Conservation (phyloP, 1,140 invertebrate species). For the Notospermus geniculatus region DNA sequence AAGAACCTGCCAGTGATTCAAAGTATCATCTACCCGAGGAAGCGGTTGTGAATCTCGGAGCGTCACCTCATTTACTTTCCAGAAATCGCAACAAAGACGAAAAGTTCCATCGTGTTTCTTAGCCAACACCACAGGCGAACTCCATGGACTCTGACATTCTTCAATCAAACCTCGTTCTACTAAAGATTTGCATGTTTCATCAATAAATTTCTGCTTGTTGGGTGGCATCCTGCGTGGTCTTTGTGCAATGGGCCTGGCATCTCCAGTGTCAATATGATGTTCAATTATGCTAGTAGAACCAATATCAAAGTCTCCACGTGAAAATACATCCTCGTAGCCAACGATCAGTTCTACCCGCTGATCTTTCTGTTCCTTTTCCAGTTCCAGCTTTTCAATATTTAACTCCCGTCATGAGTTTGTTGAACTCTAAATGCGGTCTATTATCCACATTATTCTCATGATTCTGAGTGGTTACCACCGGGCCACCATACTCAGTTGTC, state of each 20-base stretch:
- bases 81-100: too few species aligned
- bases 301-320: neutral
- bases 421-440: too few species aligned
- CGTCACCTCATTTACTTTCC: too few species aligned
- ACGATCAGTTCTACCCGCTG: too few species aligned
- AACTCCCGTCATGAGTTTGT: too few species aligned
- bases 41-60: too few species aligned
- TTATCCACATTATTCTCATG: too few species aligned
- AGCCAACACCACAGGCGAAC: slow-evolving; percentile 37
- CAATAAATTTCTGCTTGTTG: slow-evolving; percentile 10
- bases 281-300: too few species aligned
- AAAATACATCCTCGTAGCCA: slow-evolving; percentile 3
- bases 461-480: too few species aligned
- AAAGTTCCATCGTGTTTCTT: slow-evolving; percentile 31
- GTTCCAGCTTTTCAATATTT: too few species aligned
- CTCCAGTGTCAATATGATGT: slow-evolving; percentile 20
- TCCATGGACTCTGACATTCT: slow-evolving; percentile 31
- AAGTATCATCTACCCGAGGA: slow-evolving; percentile 56
- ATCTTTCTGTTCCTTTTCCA: too few species aligned
- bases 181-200: slow-evolving; percentile 10
- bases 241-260: slow-evolving; percentile 18
- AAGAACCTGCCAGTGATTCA: slow-evolving; percentile 37
- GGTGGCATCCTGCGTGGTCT: slow-evolving; percentile 12
- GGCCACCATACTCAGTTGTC: too few species aligned
- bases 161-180: slow-evolving; percentile 31